Base-by-base conservation (phyloP, 1,140 invertebrate genomes). In the Myzus persicae region DNA sequence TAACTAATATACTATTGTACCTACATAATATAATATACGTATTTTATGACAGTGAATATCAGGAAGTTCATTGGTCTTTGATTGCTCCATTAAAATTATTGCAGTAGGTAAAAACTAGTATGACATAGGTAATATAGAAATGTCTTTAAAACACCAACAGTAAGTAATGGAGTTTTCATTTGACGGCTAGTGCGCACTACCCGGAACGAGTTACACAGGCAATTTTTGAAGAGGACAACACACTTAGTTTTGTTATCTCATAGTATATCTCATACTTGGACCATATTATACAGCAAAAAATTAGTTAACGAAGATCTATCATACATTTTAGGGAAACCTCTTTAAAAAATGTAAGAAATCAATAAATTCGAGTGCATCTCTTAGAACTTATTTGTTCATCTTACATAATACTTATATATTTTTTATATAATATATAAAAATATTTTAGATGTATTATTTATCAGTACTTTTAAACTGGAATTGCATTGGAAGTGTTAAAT, bases 41-140 rank as follows among this genome's bases (percentile, higher is more conserved):
- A 51, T 89, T 51, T 51, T 89, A 54, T 40, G 9, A 89, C 36
- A 22, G 9, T 54, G 22, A 54, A n/a, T n/a, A 38, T 38, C 36
- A 59, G 5, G 18, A 67, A 90, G 89, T 90, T 67, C 89, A 67
- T 90, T 90, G 89, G 38, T 90, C 54, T 90, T 42, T 54, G 36
- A 38, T 2, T 89, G 48, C 22, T 89, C 88, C 40, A 54, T 90
- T 90, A 90, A 67, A 22, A 36, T 1, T 88, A 36, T 88, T 38
- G 2, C 38, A 36, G 7, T 87, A n/a, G 11, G 22, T 87, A 46
- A 31, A 44, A 26, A 84, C 24, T 40, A 42, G 9, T 46, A 48
- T n/a, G 20, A 87, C 18, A 31, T 87, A 42, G 38, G 7, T 8
- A 76, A n/a, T 67, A 67, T 20, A n/a, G 14, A 26, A 26, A 84